Evolutionary conservation across 2,888 invertebrate genomes (phyloP).

Genomic region (Lissocephala sabroskyi): DNA sequence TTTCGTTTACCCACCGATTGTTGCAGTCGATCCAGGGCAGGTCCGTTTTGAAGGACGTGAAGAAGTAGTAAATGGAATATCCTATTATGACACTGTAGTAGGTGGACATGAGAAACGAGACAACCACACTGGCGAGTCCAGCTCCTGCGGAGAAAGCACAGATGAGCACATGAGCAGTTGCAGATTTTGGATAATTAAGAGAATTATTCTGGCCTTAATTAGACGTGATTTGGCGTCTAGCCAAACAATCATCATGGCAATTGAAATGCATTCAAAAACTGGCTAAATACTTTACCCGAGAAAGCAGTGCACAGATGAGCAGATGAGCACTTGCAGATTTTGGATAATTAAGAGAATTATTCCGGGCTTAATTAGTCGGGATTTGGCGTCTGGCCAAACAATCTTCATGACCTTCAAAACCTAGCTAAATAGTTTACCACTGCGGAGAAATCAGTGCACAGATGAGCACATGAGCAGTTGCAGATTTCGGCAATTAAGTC

Average conservation of each 20-base stretch:
- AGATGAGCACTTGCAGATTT: too few species aligned
- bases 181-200: slow-evolving; percentile 81
- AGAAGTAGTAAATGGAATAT: slow-evolving; percentile 94
- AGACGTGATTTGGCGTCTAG: slow-evolving; percentile 36
- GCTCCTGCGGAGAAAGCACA: slow-evolving; percentile 92
- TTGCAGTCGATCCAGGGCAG: slow-evolving; percentile 93
- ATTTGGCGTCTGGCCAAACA: slow-evolving; percentile 43
- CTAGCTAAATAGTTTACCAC: slow-evolving; percentile 22
- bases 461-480: too few species aligned
- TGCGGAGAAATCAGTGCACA: too few species aligned
- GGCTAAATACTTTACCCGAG: slow-evolving; percentile 23
- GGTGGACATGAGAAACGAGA: slow-evolving; percentile 95
- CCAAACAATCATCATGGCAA: too few species aligned
- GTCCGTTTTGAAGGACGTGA: slow-evolving; percentile 88
- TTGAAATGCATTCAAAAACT: slow-evolving; percentile 22
- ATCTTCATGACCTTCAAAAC: too few species aligned
- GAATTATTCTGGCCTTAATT: slow-evolving; percentile 18
- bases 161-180: slow-evolving; percentile 93
- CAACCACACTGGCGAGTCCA: slow-evolving; percentile 93
- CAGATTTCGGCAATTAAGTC: too few species aligned
- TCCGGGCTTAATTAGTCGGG: slow-evolving; percentile 22
- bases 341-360: background rate
- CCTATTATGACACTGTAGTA: slow-evolving; percentile 97
- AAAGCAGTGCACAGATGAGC: too few species aligned
- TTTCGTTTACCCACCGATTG: slow-evolving; percentile 74